Percentiles rank a stretch among this genome's conserved stretches.
Conservation (phyloP, 2,888 invertebrate genomes). For the Melanophora roralis region DNA sequence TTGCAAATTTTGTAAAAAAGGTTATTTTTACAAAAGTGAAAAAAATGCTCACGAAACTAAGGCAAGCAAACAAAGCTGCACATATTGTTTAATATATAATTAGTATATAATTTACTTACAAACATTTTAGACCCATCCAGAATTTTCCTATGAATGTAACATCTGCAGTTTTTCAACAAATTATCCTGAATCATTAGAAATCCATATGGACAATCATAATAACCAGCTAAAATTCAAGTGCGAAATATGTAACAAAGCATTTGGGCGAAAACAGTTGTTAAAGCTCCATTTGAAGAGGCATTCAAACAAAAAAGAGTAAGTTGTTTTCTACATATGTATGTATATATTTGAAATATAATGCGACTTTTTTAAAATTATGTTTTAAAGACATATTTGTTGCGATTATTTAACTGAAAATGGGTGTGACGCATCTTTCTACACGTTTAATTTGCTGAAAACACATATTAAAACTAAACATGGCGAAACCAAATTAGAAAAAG, state of each 20-base stretch:
- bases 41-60: slow-evolving; percentile 68
- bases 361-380: not conserved
- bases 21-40: slow-evolving; percentile 74
- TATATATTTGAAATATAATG: no score
- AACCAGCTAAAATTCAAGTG: slow-evolving; percentile 71
- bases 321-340: not conserved
- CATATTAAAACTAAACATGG: slow-evolving; percentile 62
- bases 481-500: not conserved
- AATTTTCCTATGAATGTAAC: slow-evolving; percentile 66
- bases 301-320: slow-evolving; percentile 67
- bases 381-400: slow-evolving; percentile 39
- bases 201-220: slow-evolving; percentile 71
- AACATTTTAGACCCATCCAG: slow-evolving; percentile 21
- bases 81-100: not conserved
- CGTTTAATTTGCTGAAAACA: slow-evolving; percentile 50
- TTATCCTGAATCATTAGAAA: slow-evolving; percentile 71
- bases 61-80: slow-evolving; percentile 49
- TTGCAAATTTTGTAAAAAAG: slow-evolving; percentile 72
- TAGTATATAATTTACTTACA: not conserved
- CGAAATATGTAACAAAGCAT: slow-evolving; percentile 68
- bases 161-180: slow-evolving; percentile 70
- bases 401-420: slow-evolving; percentile 41
- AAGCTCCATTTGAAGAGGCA: slow-evolving; percentile 70
- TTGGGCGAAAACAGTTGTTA: slow-evolving; percentile 71
- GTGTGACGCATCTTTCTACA: slow-evolving; percentile 55